Evolutionary conservation across 2,888 invertebrate species (phyloP), one percentile per base, ranked within the genome.

Genomic region (Lysandra coridon): DNA sequence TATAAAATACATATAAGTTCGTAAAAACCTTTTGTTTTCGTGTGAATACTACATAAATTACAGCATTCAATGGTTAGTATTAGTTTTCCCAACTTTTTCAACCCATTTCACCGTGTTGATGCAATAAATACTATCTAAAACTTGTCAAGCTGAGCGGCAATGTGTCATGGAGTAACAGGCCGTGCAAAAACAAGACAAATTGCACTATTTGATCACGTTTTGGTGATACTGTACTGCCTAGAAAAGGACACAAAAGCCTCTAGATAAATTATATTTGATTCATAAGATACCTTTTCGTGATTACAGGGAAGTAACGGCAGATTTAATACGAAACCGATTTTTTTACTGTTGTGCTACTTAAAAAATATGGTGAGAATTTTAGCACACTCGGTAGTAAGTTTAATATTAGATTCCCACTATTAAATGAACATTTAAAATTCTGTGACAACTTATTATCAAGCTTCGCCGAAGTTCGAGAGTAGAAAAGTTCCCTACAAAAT

Each of bases 131-230:
- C 62, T n/a, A 62, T 79, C 64, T 64, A 44, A 64, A 69, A 64
- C 75, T 75, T 64, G 53, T 33, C 64, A 75, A 78, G 37, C 44
- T 30, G 62, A 69, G 57, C 23, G 57, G 14, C 80, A 14, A 40
- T 83, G 81, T 81, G 83, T 82, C 73, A 62, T 62, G 37, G 78
- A 30, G 76, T 76, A 81, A 79, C 80, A 78, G 74, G 78, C 81
- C 57, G 77, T 77, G 81, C 83, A 83, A 84, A 84, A 83, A 83
- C 82, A 83, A 83, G 83, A 84, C 83, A 84, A 84, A 84, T 84
- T 81, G 80, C 82, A 81, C 83, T 83, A 84, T 84, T 84, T 83
- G 83, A 81, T 81, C 79, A 79, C 84, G 83, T 82, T 83, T 81
- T 80, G 79, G 81, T 83, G 83, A 83, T 83, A 83, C 82, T 80